These are phyloP conservation scores for Machimus rusticus DNA, from an alignment of 2,888 invertebrate genomes.

Conservation along the genomic window DNA sequence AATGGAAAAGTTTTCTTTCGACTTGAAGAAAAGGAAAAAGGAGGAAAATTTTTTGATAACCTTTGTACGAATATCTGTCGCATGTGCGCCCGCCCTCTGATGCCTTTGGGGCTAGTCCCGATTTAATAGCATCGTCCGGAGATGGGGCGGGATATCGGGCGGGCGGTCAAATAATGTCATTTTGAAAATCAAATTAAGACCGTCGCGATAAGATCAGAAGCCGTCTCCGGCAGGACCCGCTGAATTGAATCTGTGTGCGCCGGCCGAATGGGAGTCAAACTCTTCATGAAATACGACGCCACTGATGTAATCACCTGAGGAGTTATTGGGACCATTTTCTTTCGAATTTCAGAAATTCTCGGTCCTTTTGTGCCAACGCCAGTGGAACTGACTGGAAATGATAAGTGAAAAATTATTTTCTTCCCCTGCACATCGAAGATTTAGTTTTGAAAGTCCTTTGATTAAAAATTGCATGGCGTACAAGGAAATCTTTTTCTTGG, in stretches of 20 bases:
- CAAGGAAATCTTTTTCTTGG: background rate
- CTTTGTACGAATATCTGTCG: conserved; percentile 5
- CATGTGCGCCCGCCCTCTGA: background rate
- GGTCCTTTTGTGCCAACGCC: background rate
- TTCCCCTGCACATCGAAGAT: background rate
- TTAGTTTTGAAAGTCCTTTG: background rate
- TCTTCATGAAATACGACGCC: conserved; percentile 5
- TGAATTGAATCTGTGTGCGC: conserved; percentile 2
- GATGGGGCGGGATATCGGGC: background rate
- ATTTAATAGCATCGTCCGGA: conserved; percentile 9
- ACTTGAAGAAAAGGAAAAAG: background rate
- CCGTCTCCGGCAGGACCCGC: background rate
- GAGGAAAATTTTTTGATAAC: conserved; percentile 8
- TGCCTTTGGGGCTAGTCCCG: background rate
- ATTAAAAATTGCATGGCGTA: background rate
- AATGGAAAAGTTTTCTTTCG: background rate
- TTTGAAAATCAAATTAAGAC: conserved; percentile 35
- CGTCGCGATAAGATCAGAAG: conserved; percentile 16
- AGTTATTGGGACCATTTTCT: background rate
- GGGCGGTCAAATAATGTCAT: conserved; percentile 11
- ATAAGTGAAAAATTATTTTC: conserved; percentile 16
- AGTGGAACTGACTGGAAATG: conserved; percentile 3
- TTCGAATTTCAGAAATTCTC: background rate
- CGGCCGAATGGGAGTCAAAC: conserved; percentile 10
- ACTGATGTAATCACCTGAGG: conserved; percentile 6